phyloP scores from a whole-genome alignment of 2,113 vertebrate species.

The Orcinus orca region DNA sequence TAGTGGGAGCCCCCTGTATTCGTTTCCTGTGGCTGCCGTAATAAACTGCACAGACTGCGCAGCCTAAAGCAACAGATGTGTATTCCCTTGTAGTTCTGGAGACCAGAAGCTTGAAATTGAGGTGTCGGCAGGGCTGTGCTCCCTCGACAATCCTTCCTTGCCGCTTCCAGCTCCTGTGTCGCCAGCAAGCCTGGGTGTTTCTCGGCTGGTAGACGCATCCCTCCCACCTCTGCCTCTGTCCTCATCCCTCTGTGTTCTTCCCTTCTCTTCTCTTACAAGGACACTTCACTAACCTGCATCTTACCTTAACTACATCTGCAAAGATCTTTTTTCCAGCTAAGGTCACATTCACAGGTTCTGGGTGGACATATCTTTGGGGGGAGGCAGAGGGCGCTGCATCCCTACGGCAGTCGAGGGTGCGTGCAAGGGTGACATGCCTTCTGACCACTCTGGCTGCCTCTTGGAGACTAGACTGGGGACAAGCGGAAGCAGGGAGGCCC shows the following conservation, averaged over 20 bases:
- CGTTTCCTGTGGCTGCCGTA: fast-evolving
- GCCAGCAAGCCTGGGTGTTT: fast-evolving
- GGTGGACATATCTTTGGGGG: fast-evolving
- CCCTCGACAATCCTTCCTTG: background rate
- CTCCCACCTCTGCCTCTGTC: fast-evolving
- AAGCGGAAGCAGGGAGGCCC: background rate
- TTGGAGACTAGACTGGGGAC: fast-evolving
- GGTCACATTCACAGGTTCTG: background rate
- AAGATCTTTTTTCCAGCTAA: background rate
- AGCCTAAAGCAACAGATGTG: background rate
- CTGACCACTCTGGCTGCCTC: too few species aligned
- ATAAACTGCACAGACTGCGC: fast-evolving
- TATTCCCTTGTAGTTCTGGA: too few species aligned
- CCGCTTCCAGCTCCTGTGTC: fast-evolving
- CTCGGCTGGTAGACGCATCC: fast-evolving
- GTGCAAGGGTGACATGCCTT: background rate
- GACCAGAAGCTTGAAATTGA: background rate
- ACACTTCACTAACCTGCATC: background rate
- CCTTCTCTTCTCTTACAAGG: background rate
- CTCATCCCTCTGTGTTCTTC: background rate
- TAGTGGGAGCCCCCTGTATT: fast-evolving
- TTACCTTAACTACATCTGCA: background rate
- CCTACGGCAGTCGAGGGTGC: fast-evolving
- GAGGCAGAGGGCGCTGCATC: fast-evolving
- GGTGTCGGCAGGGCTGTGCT: fast-evolving